Evolutionary conservation across 1,140 invertebrate species (phyloP), one percentile per base, ranked within the genome.

Genomic region (Drosophila nasuta): DNA sequence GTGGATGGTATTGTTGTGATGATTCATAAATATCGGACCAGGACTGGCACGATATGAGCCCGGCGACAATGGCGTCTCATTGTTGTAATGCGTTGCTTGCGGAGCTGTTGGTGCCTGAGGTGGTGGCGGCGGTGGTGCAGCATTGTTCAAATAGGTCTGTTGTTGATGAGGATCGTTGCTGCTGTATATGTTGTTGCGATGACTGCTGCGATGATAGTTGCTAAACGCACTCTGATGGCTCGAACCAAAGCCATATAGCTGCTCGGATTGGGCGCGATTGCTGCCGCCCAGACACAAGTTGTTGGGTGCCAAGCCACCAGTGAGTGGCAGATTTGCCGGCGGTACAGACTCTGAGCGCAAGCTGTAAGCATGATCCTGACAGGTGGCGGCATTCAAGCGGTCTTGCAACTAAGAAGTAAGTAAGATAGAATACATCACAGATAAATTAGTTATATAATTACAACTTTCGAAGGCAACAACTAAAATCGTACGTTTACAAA

Each of bases 1-100:
- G 46, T 92, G 91, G 65, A 91, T 91, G 20, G 90, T 90, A 60
- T 92, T 92, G 41, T 92, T 92, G 35, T 92, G 91, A 68, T 92
- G 91, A 80, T 92, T 91, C 91, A 92, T 92, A 51, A 91, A 92
- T 41, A 92, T 91, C 1, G 91, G 91, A 7, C 82, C 88, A 11
- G 91, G 91, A 52, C 83, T 88, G n/a, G 78, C 74, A 2, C 86
- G 79, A 74, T 88, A 88, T 1, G 85, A 69, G 6, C 70, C 71
- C 20, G 91, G 91, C 15, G 91, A 91, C 63, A 87, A 54, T 1
- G 91, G 91, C 11, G 82, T 85, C 75, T 92, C 91, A 28, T 92
- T 92, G 51, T 92, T 92, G 45, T 66, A 92, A 17, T 88, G 86
- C 8, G 89, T 82, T 41, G 82, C 59, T 17, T 57, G 69, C 20